These are phyloP conservation scores for Sarcophaga bullata DNA, from an alignment of 1,140 invertebrate genomes.

Conservation along the genomic window DNA sequence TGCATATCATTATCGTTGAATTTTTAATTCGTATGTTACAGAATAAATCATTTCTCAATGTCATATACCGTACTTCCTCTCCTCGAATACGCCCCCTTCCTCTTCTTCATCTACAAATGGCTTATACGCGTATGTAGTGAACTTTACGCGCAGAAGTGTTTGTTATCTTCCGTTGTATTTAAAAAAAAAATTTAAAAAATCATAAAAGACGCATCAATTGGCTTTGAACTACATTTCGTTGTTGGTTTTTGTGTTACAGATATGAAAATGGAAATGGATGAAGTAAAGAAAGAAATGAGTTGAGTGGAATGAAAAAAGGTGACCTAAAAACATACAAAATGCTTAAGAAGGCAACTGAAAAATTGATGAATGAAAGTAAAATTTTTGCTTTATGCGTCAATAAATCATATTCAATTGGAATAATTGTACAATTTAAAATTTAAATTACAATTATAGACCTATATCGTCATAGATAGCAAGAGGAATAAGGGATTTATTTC, in stretches of 20 bases:
- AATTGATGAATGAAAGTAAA: too few relatives aligned
- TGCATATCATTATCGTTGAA: too few relatives aligned
- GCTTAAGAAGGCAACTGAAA: not conserved
- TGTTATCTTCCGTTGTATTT: not conserved
- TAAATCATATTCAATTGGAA: too few relatives aligned
- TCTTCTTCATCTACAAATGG: not conserved
- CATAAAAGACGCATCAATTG: conserved; percentile 4
- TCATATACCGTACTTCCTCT: not conserved
- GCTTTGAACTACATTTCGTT: conserved; percentile 46
- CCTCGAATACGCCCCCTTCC: not conserved
- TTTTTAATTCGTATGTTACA: too few relatives aligned
- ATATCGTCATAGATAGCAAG: too few relatives aligned
- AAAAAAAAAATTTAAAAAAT: too few relatives aligned
- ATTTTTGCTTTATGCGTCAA: too few relatives aligned
- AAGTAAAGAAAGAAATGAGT: too few relatives aligned
- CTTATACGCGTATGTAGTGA: conserved; percentile 6
- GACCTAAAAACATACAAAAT: not conserved
- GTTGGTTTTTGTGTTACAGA: not conserved
- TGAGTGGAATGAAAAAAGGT: not conserved
- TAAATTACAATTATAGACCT: too few relatives aligned
- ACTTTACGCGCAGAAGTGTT: not conserved
- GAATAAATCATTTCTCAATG: not conserved
- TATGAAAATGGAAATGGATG: too few relatives aligned
- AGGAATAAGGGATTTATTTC: too few relatives aligned
- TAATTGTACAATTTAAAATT: too few relatives aligned